A percentile compares a stretch with the other conserved stretches of the same genome.
Evolutionary conservation across 2,888 invertebrate species (phyloP).

Genomic region (Cephus nigrinus): DNA sequence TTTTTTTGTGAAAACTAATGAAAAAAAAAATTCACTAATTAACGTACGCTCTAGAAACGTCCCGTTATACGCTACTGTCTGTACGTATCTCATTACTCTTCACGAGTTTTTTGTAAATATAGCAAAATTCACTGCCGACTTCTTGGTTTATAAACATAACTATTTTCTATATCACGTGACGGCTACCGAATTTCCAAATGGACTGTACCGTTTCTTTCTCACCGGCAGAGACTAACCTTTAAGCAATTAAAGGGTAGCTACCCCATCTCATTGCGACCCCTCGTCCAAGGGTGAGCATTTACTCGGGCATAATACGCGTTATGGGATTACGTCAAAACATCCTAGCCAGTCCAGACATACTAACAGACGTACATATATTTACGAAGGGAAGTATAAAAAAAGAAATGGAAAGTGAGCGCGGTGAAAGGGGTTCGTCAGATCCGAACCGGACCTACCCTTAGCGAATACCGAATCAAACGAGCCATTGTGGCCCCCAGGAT

Average conservation of each 20-base stretch:
- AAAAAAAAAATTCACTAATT: too few species aligned
- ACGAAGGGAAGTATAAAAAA: neutral
- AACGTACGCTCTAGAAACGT: too few species aligned
- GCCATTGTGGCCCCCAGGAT: conserved; percentile 42
- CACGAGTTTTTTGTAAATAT: too few species aligned
- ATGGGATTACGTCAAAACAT: conserved; percentile 64
- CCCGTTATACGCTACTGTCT: too few species aligned
- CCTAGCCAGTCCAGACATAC: conserved; percentile 19
- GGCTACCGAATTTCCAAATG: too few species aligned
- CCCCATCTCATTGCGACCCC: conserved; percentile 16
- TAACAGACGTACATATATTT: neutral
- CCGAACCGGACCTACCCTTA: conserved; percentile 36
- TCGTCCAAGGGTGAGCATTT: conserved; percentile 47
- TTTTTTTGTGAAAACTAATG: too few species aligned
- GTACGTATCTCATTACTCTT: too few species aligned
- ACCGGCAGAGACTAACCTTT: conserved; percentile 28
- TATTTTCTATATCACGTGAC: too few species aligned
- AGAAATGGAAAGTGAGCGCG: conserved; percentile 32
- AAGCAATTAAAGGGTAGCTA: conserved; percentile 31
- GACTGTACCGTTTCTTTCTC: conserved; percentile 24
- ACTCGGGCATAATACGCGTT: conserved; percentile 61
- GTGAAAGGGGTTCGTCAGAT: conserved; percentile 34
- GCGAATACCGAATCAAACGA: conserved; percentile 59
- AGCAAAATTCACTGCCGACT: too few species aligned
- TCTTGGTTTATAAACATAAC: too few species aligned